phyloP scores from a whole-genome alignment of 1,140 invertebrate species.

The Tetramorium alpestre region DNA sequence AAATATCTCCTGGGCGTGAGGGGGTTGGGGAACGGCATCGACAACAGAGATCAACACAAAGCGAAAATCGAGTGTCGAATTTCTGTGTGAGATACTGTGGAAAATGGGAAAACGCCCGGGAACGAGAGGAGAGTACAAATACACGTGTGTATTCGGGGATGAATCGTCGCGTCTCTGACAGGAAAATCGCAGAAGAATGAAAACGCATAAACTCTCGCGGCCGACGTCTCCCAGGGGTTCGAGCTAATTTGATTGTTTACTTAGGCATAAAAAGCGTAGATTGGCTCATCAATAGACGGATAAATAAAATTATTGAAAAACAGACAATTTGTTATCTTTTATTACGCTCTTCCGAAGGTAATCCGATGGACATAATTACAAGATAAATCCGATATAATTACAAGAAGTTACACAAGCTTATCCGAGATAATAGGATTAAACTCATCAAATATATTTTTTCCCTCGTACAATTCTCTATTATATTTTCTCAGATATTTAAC shows the following conservation, averaged over 20 bases:
- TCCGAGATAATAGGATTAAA: neutral
- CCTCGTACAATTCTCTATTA: neutral
- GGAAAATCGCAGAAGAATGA: slow-evolving; percentile 9
- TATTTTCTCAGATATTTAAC: neutral
- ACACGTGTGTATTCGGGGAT: neutral
- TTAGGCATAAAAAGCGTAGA: slow-evolving; percentile 33
- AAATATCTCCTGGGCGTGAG: slow-evolving; percentile 3
- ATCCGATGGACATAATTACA: neutral
- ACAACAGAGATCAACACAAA: slow-evolving; percentile 26
- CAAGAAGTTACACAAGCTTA: neutral
- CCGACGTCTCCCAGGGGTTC: neutral
- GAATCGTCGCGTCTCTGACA: neutral
- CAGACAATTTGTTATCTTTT: slow-evolving; percentile 13
- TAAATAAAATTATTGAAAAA: neutral
- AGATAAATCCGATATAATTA: neutral
- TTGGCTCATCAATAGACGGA: neutral
- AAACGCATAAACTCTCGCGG: slow-evolving; percentile 17
- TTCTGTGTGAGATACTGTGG: slow-evolving; percentile 23
- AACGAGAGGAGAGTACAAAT: neutral
- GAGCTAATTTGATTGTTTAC: slow-evolving; percentile 32
- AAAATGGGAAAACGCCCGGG: slow-evolving; percentile 3
- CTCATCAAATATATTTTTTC: neutral
- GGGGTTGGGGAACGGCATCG: neutral
- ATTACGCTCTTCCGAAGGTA: neutral
- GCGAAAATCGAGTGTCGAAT: slow-evolving; percentile 47